Percentiles rank a stretch among this genome's conserved stretches.
Evolutionary conservation across 2,113 vertebrate genomes (phyloP).

Genomic region (Lipotes vexillifer): DNA sequence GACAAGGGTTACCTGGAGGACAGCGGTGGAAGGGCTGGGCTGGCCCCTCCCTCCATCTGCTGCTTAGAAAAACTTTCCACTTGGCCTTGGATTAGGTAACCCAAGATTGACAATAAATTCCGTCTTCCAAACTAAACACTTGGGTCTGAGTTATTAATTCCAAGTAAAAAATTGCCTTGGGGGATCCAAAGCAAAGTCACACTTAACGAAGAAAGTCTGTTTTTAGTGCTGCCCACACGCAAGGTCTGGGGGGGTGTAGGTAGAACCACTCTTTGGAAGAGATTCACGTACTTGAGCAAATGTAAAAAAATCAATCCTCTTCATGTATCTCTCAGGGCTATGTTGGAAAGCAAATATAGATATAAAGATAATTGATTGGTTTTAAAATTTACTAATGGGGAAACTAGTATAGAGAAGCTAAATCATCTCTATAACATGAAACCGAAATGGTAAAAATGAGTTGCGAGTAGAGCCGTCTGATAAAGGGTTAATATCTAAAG

Average conservation of each 20-base stretch:
- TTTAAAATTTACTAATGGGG: background rate
- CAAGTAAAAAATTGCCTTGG: background rate
- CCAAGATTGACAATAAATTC: background rate
- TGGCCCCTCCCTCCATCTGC: background rate
- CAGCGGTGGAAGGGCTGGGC: background rate
- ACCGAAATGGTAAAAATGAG: too few relatives aligned
- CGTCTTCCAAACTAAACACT: slow-evolving; percentile 44
- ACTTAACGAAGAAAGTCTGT: background rate
- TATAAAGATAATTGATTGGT: background rate
- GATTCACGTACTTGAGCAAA: background rate
- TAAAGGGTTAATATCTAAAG: too few relatives aligned
- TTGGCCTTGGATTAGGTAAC: background rate
- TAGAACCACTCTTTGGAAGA: background rate
- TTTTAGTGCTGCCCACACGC: background rate
- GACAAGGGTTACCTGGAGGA: background rate
- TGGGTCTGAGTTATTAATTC: slow-evolving; percentile 34
- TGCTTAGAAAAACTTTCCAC: slow-evolving; percentile 32
- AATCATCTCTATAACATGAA: too few relatives aligned
- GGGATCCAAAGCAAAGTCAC: background rate
- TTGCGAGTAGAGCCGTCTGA: too few relatives aligned
- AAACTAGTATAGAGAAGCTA: background rate
- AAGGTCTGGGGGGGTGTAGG: background rate
- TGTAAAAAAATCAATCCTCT: background rate
- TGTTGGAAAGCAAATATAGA: background rate
- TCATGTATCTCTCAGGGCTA: background rate